Evolutionary conservation across 2,113 vertebrate genomes (phyloP).

Genomic region (Balaeniceps rex): DNA sequence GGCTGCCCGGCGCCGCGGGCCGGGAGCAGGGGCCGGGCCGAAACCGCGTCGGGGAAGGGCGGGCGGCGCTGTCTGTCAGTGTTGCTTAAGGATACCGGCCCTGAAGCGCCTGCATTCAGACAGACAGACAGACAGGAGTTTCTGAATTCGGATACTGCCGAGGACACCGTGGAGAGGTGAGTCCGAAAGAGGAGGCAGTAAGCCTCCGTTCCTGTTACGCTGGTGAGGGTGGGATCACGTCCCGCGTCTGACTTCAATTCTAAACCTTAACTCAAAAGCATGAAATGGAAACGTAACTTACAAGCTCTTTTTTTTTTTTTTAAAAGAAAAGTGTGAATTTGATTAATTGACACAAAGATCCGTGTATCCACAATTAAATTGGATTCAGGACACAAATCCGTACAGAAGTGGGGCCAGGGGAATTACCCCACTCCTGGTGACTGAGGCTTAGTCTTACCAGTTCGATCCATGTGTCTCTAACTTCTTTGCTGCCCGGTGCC

Average conservation of each 20-base stretch:
- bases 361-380: not conserved
- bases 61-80: not conserved
- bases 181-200: not conserved
- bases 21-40: not conserved
- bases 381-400: not conserved
- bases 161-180: not conserved
- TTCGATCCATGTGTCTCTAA: not conserved
- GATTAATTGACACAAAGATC: not conserved
- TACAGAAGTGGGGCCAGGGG: not conserved
- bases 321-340: not conserved
- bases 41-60: not conserved
- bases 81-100: not conserved
- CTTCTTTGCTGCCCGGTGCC: not conserved
- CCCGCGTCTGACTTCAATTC: accelerated
- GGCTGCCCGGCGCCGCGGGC: not conserved
- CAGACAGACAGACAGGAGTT: not conserved
- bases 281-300: not conserved
- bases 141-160: not conserved
- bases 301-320: not conserved
- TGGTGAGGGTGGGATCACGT: not conserved
- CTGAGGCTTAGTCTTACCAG: not conserved
- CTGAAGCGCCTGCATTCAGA: not conserved
- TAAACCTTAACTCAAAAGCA: not conserved
- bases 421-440: not conserved
- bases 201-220: accelerated